Conservation (phyloP, 2,888 invertebrate genomes). For the Abrostola triplasia region DNA sequence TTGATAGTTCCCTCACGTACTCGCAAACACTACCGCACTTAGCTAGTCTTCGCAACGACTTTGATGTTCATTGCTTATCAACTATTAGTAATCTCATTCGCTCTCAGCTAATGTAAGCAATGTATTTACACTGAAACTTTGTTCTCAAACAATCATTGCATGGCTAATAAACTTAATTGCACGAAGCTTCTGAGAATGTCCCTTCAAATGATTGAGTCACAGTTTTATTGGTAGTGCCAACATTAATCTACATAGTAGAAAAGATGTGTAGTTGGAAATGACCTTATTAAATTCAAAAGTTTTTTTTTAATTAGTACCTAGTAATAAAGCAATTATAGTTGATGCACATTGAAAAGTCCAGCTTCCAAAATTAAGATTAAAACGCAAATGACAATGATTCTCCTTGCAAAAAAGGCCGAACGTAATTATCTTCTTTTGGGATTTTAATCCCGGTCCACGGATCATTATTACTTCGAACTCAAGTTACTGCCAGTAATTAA, state of each 20-base stretch:
- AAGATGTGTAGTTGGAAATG: too few species aligned
- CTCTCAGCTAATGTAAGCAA: constrained; percentile 31
- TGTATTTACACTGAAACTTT: constrained; percentile 25
- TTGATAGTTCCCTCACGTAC: constrained; percentile 40
- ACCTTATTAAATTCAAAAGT: too few species aligned
- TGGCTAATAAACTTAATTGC: constrained; percentile 29
- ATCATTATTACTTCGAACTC: not conserved
- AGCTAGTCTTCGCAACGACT: constrained; percentile 16
- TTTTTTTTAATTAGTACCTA: too few species aligned
- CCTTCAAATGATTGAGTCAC: constrained; percentile 17
- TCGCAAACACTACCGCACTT: constrained; percentile 22
- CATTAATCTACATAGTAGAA: too few species aligned
- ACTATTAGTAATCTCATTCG: constrained; percentile 28
- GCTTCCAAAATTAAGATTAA: too few species aligned
- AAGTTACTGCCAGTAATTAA: constrained; percentile 11
- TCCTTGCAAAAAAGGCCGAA: too few species aligned
- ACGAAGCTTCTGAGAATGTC: constrained; percentile 11
- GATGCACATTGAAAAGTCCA: too few species aligned
- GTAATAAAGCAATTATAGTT: too few species aligned
- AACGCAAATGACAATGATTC: too few species aligned
- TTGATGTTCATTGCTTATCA: constrained; percentile 42
- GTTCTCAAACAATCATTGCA: constrained; percentile 17
- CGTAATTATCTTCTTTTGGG: constrained; percentile 18
- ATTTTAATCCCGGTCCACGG: not conserved
- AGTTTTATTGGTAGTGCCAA: constrained; percentile 1